Evolutionary conservation across 2,888 invertebrate species (phyloP), one percentile per base, ranked within the genome.

Genomic region (Aplocera efformata): DNA sequence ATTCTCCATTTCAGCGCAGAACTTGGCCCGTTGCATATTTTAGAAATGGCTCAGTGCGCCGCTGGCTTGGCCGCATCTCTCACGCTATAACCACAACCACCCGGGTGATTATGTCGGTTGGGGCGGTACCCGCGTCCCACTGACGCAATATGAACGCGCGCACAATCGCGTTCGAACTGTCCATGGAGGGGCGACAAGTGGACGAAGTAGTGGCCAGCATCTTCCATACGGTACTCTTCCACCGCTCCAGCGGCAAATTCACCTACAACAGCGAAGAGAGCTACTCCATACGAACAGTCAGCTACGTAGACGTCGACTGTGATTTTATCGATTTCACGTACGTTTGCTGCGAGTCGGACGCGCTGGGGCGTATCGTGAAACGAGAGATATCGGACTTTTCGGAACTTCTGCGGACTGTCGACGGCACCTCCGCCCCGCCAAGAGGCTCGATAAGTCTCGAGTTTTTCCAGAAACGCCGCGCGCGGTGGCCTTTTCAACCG

Each of bases 311-410:
- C 81, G 96, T 98, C 23, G 97, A 98, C 81, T 99, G 99, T 89
- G 97, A 99, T 81, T 98, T 97, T 75, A 95, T 99, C 64, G 98
- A 99, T 84, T 94, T 98, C 75, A 98, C 98, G 5, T 99, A 99
- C 84, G 98, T 97, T 13, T 95, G 97, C 77, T 97, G 97, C 84
- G 94, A 96, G 52, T 98, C 97, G 21, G 91, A 92, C n/a, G 89
- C 89, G 35, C 89, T 96, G 28, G 93, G 93, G 50, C 92, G 91
- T 60, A 92, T 89, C 54, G 90, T 94, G 58, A 94, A 92, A 72
- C 91, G 90, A 47, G 94, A 93, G 72, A 94, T 96, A 46, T 93
- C 93, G 10, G 89, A 91, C 41, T 96, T 96, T 72, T 95, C 95
- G 8, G 93, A 94, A 64, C 90, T 93, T 32, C 76, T 96, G 29